Evolutionary conservation across 2,888 invertebrate genomes (phyloP).

Genomic region (Baronia brevicornis): DNA sequence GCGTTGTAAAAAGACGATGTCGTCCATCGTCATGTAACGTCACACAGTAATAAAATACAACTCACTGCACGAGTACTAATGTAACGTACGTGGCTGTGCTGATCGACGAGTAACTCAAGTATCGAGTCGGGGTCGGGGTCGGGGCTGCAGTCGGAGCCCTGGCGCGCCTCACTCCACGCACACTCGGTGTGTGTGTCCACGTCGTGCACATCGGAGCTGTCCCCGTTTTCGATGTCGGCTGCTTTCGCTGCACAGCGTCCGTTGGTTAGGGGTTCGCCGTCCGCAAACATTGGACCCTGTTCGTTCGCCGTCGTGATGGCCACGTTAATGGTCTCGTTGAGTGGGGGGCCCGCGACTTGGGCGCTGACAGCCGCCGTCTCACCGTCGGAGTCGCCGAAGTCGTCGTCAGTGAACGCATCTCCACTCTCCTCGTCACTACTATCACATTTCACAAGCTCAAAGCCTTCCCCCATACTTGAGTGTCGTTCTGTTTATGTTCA

Average conservation of each 20-base stretch:
- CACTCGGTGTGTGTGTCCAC: conserved; percentile 20
- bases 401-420: conserved; percentile 64
- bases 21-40: not conserved
- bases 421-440: conserved; percentile 63
- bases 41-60: too few relatives aligned
- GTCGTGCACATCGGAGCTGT: conserved; percentile 29
- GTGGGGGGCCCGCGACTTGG: conserved; percentile 31
- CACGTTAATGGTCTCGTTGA: conserved; percentile 55
- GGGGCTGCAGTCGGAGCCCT: conserved; percentile 58
- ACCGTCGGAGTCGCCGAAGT: conserved; percentile 61
- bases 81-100: conserved; percentile 69
- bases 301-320: conserved; percentile 34
- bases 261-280: conserved; percentile 27
- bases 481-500: too few relatives aligned
- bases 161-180: conserved; percentile 34
- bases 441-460: conserved; percentile 27
- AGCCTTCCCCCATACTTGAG: too few relatives aligned
- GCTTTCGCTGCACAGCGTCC: too few relatives aligned
- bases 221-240: conserved; percentile 23
- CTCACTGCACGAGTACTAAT: conserved; percentile 5
- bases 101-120: conserved; percentile 70
- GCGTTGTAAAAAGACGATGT: not conserved
- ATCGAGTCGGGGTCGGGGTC: conserved; percentile 69
- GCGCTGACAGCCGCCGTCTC: conserved; percentile 40
- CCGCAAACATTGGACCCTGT: conserved; percentile 16